Evolutionary conservation across 2,888 invertebrate genomes (phyloP), one percentile per base, ranked within the genome.

Genomic region (Acronicta psi): DNA sequence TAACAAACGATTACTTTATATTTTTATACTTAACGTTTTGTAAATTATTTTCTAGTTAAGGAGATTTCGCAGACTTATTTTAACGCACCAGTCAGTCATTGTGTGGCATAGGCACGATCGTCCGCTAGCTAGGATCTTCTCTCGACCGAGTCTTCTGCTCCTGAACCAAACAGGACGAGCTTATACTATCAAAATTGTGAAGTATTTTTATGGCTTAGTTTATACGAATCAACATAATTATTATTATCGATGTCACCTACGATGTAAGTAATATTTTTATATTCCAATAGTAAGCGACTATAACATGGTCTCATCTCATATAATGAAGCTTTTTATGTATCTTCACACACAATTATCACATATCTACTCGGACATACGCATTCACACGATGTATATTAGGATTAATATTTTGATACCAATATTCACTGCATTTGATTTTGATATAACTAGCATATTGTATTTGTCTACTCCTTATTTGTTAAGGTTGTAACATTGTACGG

Each of bases 331-430:
- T 91, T 87, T 86, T 73, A 68, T 82, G 83, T 90, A 89, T 86
- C 84, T 92, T 85, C 88, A 89, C 85, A 86, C 86, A 86, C 87
- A 88, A 89, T 85, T 91, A 88, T 90, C 92, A 93, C 93, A 94
- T 94, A 93, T 93, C 94, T 91, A 89, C 87, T 86, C 86, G 77
- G 86, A 83, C 84, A 82, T 85, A 88, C 86, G 87, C 88, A 77
- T 84, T 85, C 85, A 86, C 90, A 88, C 86, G 73, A 85, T 87
- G 79, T 77, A 88, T 88, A 88, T 89, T 91, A 92, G 88, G 82
- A 80, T 81, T 91, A 91, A 92, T 88, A 88, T 94, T 94, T 94
- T 94, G 93, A 93, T 94, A 94, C 83, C 83, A 85, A 91, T 93
- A 91, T 93, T 93, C 91, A 89, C 89, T 85, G 87, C 89, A 87